These are phyloP conservation scores for Cataglyphis livida DNA, from an alignment of 2,888 invertebrate species.

Conservation along the genomic window DNA sequence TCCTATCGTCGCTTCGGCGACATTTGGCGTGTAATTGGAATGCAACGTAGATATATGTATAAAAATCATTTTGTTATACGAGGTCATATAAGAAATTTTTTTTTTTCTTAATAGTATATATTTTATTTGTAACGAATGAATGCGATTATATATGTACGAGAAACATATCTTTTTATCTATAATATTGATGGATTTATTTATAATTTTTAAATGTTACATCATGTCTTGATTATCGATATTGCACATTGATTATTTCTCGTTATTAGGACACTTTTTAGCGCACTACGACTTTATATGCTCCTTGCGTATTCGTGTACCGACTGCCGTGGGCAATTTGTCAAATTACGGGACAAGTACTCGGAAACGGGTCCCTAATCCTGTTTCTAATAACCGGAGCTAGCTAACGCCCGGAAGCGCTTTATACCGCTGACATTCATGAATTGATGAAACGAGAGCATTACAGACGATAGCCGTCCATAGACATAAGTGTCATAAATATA, in stretches of 20 bases:
- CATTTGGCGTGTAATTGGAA: constrained; percentile 1
- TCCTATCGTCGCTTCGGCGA: background rate
- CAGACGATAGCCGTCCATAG: background rate
- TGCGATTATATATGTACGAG: background rate
- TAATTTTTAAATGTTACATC: constrained; percentile 1
- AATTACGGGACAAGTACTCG: constrained; percentile 35
- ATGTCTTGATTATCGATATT: background rate
- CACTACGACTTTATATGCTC: background rate
- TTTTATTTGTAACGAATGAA: background rate
- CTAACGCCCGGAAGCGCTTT: constrained; percentile 40
- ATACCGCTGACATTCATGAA: constrained; percentile 31
- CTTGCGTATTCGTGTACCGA: background rate
- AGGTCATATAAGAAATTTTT: background rate
- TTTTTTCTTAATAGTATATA: too few relatives aligned
- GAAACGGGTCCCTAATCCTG: constrained; percentile 38
- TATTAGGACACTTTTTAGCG: background rate
- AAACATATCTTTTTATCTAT: background rate
- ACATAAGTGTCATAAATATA: constrained; percentile 6
- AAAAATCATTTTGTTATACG: background rate
- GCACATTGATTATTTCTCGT: background rate
- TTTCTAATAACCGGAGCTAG: constrained; percentile 40
- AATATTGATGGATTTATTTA: background rate
- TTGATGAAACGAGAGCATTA: background rate
- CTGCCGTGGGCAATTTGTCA: constrained; percentile 37
- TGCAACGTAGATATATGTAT: background rate